A percentile compares a stretch with the other conserved stretches of the same genome.
Evolutionary conservation across 2,888 invertebrate genomes (phyloP).

Genomic region (Morpho deidamia): DNA sequence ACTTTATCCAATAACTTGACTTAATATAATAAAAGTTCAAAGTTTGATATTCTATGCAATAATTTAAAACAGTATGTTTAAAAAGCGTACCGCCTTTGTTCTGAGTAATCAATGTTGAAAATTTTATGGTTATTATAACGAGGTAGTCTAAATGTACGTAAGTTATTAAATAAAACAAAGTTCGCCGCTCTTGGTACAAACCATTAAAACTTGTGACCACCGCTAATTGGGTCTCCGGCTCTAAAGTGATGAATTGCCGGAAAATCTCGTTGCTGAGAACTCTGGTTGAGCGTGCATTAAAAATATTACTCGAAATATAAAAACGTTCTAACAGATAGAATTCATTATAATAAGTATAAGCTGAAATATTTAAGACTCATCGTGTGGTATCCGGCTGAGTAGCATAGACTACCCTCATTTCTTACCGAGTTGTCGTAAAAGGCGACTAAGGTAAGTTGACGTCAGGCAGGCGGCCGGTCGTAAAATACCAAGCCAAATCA

Average conservation of each 20-base stretch:
- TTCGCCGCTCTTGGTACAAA: slow-evolving; percentile 18
- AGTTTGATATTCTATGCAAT: no score
- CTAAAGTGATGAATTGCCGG: slow-evolving; percentile 13
- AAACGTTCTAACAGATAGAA: neutral
- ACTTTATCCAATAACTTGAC: no score
- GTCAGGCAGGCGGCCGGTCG: no score
- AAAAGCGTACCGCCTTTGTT: no score
- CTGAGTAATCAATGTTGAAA: neutral
- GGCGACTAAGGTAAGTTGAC: no score
- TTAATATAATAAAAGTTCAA: no score
- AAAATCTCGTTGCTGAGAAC: slow-evolving; percentile 4
- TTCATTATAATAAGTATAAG: neutral
- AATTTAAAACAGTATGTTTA: no score
- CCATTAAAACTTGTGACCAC: slow-evolving; percentile 39
- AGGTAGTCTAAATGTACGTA: slow-evolving; percentile 13
- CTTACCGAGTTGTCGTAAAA: no score
- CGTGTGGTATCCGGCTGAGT: no score
- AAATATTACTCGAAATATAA: slow-evolving; percentile 1
- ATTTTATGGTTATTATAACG: slow-evolving; percentile 10
- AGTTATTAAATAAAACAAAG: slow-evolving; percentile 25
- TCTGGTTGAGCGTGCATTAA: neutral
- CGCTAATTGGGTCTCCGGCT: slow-evolving; percentile 41
- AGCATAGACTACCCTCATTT: no score
- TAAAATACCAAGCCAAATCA: no score
- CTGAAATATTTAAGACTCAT: no score